Evolutionary conservation across 2,797 vertebrate species (phyloP), one percentile per base, ranked within the genome.

Genomic region (Remorina albescens): DNA sequence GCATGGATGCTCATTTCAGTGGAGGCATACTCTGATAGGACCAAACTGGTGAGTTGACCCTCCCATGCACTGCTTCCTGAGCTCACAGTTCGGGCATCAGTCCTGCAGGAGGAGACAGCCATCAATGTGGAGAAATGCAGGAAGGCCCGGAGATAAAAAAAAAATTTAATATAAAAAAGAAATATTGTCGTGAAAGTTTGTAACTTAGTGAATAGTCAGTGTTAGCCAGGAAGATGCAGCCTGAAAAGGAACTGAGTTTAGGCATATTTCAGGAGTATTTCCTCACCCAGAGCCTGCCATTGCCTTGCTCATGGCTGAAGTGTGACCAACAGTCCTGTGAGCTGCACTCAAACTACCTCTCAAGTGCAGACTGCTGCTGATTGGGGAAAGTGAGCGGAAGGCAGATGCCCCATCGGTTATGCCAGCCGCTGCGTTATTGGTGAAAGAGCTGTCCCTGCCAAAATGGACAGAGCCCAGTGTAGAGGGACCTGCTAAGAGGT

Each of bases 1-100:
- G 98, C 97, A 0, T 99, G 98, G 74, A 99, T 95, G 91, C 98
- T 99, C 98, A 99, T 99, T 89, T 99, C 98, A 0, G 96, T 99
- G 50, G 97, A 99, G 10, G 98, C 97, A 0, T 98, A 99, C 81
- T 99, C 98, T 0, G 98, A 99, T 58, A 99, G 93, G 78, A 98
- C 94, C 92, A 98, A 89, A 91, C 98, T 99, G 84, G 97, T 96
- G 50, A 98, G 93, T 59, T 98, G 97, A 71, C 96, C 97, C 88
- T 99, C 98, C 98, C 97, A 99, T 21, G 95, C 96, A 1, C 98
- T 99, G 94, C 98, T 98, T 55, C 97, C 96, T 0, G 97, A 98
- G 86, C 98, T 99, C 86, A 96, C 94, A 0, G 96, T 98, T 72
- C 95, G 95, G 4, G 96, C 96, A 56, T 99, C 98, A 0, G 95